Evolutionary conservation across 92 coral and sea anemone genomes (phyloP).

Genomic region (Paragorgia papillata): DNA sequence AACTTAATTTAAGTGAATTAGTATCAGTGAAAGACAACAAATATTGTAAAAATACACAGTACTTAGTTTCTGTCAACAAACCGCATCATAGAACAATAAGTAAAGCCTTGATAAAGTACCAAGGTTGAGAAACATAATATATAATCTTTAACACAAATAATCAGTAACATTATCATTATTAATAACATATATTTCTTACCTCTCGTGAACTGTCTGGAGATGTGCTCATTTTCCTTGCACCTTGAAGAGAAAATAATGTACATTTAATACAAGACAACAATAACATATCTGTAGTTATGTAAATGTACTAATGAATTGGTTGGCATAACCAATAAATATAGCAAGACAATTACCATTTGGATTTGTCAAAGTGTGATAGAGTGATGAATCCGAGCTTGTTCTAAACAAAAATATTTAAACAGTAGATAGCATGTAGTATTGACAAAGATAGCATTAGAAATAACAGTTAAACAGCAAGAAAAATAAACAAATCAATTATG

Average conservation of each 20-base stretch:
- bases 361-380: constrained; percentile 40
- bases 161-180: not conserved
- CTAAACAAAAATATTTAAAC: constrained; percentile 9
- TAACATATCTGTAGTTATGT: not conserved
- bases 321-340: not conserved
- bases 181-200: not conserved
- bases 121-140: no score
- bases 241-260: not conserved
- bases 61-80: no score
- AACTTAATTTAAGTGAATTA: no score
- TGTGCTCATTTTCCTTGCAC: constrained; percentile 40
- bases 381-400: constrained; percentile 37
- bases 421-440: not conserved
- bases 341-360: constrained; percentile 27
- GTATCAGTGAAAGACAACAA: no score
- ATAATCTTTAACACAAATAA: no score
- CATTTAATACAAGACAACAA: not conserved
- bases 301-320: not conserved
- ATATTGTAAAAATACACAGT: no score
- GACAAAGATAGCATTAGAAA: no score
- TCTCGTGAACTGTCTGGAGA: constrained; percentile 44
- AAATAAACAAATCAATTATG: no score
- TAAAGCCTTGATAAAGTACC: no score
- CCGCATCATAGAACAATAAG: no score
- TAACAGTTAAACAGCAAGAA: no score